These are phyloP conservation scores for Rhopalosiphum padi DNA, from an alignment of 1,140 invertebrate species.

Conservation along the genomic window DNA sequence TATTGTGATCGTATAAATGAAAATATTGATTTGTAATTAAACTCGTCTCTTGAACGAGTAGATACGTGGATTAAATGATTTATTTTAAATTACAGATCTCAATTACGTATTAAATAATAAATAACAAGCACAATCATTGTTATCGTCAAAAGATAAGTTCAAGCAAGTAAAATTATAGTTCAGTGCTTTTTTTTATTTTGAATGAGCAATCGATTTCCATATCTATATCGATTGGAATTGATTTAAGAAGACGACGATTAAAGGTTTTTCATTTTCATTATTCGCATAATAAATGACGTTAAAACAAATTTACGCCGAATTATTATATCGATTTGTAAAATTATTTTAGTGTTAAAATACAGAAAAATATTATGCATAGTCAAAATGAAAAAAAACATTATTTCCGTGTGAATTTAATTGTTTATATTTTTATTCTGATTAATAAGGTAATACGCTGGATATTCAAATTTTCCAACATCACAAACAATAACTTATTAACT, in stretches of 20 bases:
- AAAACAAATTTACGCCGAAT: neutral
- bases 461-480: neutral
- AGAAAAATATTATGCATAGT: neutral
- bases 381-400: neutral
- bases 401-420: neutral
- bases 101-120: too few species aligned
- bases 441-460: neutral
- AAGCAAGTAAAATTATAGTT: neutral
- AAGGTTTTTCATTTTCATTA: neutral
- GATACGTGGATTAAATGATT: neutral
- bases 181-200: neutral
- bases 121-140: neutral
- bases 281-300: neutral
- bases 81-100: neutral
- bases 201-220: neutral
- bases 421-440: neutral
- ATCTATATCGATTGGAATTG: neutral
- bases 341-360: neutral
- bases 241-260: neutral
- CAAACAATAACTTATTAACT: conserved; percentile 2
- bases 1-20: neutral
- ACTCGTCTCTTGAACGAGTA: neutral
- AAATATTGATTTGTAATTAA: neutral
- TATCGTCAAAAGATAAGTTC: neutral
- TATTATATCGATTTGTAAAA: neutral